Evolutionary conservation across 2,888 invertebrate genomes (phyloP).

Genomic region (Caenorhabditis sp.): DNA sequence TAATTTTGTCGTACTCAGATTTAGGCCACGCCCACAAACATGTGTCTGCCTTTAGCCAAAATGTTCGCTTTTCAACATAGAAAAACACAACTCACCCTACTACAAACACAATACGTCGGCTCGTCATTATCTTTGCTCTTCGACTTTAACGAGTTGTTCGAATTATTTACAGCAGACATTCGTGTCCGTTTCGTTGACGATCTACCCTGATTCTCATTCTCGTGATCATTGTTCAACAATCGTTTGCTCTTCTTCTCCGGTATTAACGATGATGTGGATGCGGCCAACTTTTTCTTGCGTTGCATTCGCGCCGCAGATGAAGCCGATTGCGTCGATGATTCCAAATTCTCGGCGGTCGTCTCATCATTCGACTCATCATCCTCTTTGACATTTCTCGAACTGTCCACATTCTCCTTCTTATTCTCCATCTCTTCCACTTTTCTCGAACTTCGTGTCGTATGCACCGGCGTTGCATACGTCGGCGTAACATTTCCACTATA

Average conservation of each 20-base stretch:
- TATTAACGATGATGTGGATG: neutral
- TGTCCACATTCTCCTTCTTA: constrained; percentile 1
- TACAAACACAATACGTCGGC: constrained; percentile 45
- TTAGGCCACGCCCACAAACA: no score
- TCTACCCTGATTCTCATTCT: constrained; percentile 1
- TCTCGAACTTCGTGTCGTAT: neutral
- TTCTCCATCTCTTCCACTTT: neutral
- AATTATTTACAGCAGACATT: no score
- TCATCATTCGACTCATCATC: neutral
- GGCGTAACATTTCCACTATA: neutral
- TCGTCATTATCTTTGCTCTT: constrained; percentile 29
- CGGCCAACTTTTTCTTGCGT: neutral
- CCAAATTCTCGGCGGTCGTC: neutral
- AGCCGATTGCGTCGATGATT: neutral
- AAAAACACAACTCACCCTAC: constrained; percentile 26
- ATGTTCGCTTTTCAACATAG: no score
- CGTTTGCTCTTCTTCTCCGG: constrained; percentile 1
- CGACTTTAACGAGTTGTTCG: neutral
- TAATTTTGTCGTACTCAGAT: no score
- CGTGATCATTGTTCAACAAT: constrained; percentile 6
- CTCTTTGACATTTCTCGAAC: neutral
- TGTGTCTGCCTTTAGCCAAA: no score
- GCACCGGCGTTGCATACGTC: neutral
- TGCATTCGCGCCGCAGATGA: neutral
- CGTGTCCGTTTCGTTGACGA: neutral